Evolutionary conservation across 2,113 vertebrate genomes (phyloP).

Genomic region (Canis aureus): DNA sequence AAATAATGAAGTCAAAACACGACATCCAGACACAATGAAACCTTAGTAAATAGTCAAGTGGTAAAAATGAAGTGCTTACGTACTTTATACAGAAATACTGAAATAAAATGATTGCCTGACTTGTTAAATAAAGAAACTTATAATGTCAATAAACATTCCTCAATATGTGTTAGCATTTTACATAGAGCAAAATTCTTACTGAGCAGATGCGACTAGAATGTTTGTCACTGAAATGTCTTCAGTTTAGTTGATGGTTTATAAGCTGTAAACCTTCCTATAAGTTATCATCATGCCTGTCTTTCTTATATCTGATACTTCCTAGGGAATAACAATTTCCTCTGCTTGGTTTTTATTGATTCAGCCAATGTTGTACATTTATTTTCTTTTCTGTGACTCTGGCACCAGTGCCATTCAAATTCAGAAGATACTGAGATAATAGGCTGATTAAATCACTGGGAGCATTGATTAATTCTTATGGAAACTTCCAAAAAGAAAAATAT

Average conservation of each 20-base stretch:
- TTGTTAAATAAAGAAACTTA: conserved; percentile 46
- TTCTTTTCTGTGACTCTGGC: background rate
- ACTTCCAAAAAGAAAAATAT: conserved; percentile 37
- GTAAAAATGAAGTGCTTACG: conserved; percentile 9
- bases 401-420: background rate
- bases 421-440: background rate
- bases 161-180: background rate
- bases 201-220: background rate
- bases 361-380: background rate
- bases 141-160: background rate
- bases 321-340: conserved; percentile 44
- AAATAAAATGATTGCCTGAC: background rate
- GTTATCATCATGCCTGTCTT: background rate
- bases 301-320: conserved; percentile 31
- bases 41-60: background rate
- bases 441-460: background rate
- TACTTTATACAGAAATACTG: background rate
- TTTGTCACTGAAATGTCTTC: background rate
- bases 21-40: conserved; percentile 4
- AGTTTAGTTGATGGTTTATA: conserved; percentile 17
- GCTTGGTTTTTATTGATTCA: conserved; percentile 50
- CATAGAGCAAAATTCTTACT: background rate
- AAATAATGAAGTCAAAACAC: conserved; percentile 50
- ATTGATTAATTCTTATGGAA: conserved; percentile 26
- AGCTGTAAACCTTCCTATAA: background rate